Base-by-base conservation (phyloP, 2,888 invertebrate species). In the Drosophila robusta region DNA sequence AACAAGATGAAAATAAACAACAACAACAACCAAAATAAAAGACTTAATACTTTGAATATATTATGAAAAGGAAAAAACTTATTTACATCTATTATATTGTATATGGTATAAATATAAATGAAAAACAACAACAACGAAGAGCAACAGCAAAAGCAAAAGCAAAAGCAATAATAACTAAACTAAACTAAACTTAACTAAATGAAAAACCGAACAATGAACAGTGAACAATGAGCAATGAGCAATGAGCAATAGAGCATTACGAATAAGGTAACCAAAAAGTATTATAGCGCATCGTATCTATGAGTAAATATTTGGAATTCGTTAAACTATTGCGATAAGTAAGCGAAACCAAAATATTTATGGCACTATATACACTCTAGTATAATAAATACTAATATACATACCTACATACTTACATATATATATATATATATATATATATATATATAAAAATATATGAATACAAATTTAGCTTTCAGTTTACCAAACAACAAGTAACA, bases 251-350 rank as follows among this genome's bases (percentile, higher is more conserved):
- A 82, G 82, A 66, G 76, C 68, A 82, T 84, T 82, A 85, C 34
- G 32, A 42, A 36, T 52, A 56, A 85, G 76, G 75, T 75, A 88
- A 88, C 86, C 78, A 82, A 86, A 49, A 83, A 83, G 83, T 83
- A 83, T 88, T 83, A 83, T 79, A 77, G 56, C 68, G 80, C 83
- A 83, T 80, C 62, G 52, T 68, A 74, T 55, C 62, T 65, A 70
- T 82, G 73, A 74, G 71, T 79, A 87, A 82, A 78, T 82, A 80
- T 77, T 80, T 88, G 85, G 79, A 85, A 83, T 72, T 88, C 87
- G 89, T 88, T 88, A 83, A 86, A 82, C 78, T 86, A 88, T 80
- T 88, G 83, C 78, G 68, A 75, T 88, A 82, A 87, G 86, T 80
- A 62, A 70, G 75, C 84, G 69, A 78, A 62, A 63, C 76, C 51